These are phyloP conservation scores for Anas platyrhynchos DNA, from an alignment of 2,113 vertebrate genomes.

Conservation along the genomic window DNA sequence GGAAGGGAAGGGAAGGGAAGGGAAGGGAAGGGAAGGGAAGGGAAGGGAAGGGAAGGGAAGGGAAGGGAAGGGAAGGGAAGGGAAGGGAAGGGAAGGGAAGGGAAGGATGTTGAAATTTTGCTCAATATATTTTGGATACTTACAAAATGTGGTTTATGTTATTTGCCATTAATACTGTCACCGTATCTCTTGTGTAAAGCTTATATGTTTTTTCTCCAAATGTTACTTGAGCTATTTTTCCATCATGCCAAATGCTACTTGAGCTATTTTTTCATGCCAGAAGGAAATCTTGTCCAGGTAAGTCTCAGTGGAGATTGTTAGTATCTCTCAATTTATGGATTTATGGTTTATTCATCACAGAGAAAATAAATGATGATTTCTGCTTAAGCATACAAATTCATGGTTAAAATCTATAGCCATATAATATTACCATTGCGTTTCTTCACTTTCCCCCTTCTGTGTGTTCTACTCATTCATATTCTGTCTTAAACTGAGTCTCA, in stretches of 20 bases:
- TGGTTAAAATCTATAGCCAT: not conserved
- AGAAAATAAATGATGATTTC: not conserved
- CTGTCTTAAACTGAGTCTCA: not conserved
- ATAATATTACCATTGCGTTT: not conserved
- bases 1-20: too few species aligned
- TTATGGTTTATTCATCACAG: not conserved
- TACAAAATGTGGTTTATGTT: not conserved
- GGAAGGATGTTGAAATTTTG: not conserved
- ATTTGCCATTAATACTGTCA: not conserved
- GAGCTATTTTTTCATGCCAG: not conserved
- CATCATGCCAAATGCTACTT: not conserved
- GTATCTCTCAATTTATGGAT: not conserved
- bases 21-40: not conserved
- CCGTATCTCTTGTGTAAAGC: not conserved
- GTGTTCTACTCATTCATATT: not conserved
- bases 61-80: not conserved
- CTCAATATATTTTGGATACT: not conserved
- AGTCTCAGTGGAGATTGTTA: not conserved
- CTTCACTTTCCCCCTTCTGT: not conserved
- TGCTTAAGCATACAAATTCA: not conserved
- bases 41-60: not conserved
- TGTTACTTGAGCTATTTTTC: not conserved
- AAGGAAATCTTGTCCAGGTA: not conserved
- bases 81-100: not conserved
- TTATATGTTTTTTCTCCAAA: not conserved